These are phyloP conservation scores for Scaptomyza pallida DNA, from an alignment of 1,140 invertebrate genomes.

Conservation along the genomic window DNA sequence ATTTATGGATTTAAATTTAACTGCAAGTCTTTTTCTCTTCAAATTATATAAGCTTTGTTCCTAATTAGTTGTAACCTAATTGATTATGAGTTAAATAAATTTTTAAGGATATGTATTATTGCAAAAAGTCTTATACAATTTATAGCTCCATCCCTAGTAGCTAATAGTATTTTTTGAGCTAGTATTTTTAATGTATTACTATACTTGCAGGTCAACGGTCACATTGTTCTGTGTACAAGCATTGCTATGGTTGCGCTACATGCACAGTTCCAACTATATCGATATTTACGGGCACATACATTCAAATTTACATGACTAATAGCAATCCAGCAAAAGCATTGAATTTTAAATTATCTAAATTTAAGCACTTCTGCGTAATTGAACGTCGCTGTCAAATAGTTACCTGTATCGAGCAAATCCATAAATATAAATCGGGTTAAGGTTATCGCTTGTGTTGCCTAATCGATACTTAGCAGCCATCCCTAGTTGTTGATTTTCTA, in stretches of 20 bases:
- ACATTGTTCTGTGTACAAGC: constrained; percentile 51
- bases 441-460: constrained; percentile 3
- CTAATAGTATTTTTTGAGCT: too few relatives aligned
- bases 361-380: background rate
- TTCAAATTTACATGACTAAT: background rate
- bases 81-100: too few relatives aligned
- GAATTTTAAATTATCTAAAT: background rate
- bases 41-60: too few relatives aligned
- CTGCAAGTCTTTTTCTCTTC: too few relatives aligned
- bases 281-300: background rate
- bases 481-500: constrained; percentile 73
- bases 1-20: too few relatives aligned
- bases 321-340: background rate
- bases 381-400: background rate
- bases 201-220: background rate
- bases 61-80: too few relatives aligned
- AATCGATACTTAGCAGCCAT: constrained; percentile 30
- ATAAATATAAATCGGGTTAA: background rate
- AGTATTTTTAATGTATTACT: constrained; percentile 11
- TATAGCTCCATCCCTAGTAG: too few relatives aligned
- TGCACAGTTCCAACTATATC: background rate
- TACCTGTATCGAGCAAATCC: too few relatives aligned
- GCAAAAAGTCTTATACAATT: too few relatives aligned
- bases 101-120: too few relatives aligned
- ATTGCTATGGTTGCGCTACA: constrained; percentile 11